Conservation (phyloP, 2,888 invertebrate genomes). For the Flexamia atlantica region DNA sequence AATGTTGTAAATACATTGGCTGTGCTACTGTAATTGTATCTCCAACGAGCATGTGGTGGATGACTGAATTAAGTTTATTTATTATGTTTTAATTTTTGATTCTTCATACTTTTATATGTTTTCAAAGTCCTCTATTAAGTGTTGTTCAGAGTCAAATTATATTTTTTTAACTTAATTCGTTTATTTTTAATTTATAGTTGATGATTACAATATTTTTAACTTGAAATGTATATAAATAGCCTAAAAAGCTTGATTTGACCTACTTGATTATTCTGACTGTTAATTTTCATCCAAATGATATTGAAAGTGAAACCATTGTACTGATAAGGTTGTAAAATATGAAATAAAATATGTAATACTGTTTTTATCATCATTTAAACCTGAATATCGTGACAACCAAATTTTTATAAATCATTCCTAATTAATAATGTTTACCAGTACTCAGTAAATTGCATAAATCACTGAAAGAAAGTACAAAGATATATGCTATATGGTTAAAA, state of each 20-base stretch:
- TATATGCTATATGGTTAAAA: too few relatives aligned
- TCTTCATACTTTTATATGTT: conserved; percentile 11
- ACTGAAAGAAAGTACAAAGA: too few relatives aligned
- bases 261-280: conserved; percentile 7
- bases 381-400: too few relatives aligned
- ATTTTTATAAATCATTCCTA: too few relatives aligned
- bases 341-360: conserved; percentile 7
- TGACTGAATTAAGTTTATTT: background rate
- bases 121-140: background rate
- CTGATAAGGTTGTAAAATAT: conserved; percentile 31
- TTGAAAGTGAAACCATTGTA: conserved; percentile 7
- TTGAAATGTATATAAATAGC: background rate
- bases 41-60: background rate
- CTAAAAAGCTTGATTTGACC: background rate
- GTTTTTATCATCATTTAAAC: too few relatives aligned
- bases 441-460: too few relatives aligned
- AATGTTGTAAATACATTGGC: conserved; percentile 15
- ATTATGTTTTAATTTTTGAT: background rate
- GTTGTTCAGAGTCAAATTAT: conserved; percentile 8
- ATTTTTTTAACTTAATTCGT: background rate
- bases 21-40: conserved; percentile 17
- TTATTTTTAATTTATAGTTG: too few relatives aligned
- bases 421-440: too few relatives aligned
- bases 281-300: conserved; percentile 3
- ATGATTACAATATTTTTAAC: too few relatives aligned